Percentiles rank a stretch among this genome's conserved stretches.
phyloP scores from a whole-genome alignment of 2,888 invertebrate genomes.

The Melanostoma scalare region DNA sequence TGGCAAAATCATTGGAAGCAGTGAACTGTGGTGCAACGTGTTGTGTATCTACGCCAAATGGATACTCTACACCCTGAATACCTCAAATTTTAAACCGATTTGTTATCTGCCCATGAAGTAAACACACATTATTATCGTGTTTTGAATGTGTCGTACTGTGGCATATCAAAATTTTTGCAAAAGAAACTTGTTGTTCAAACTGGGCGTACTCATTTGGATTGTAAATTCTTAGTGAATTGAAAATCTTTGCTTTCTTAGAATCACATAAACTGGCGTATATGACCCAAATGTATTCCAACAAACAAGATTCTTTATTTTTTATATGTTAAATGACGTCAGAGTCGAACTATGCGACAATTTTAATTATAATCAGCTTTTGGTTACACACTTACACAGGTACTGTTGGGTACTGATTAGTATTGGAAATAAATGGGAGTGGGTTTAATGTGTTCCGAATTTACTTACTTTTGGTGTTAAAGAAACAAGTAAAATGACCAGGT shows the following conservation, averaged over 20 bases:
- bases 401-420: too few species aligned
- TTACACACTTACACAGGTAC: background rate
- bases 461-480: too few species aligned
- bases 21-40: slow-evolving; percentile 16
- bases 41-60: background rate
- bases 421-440: too few species aligned
- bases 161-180: slow-evolving; percentile 33
- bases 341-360: background rate
- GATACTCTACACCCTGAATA: slow-evolving; percentile 36
- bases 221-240: slow-evolving; percentile 24
- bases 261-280: slow-evolving; percentile 32
- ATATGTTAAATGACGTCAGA: background rate
- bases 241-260: slow-evolving; percentile 2
- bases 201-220: slow-evolving; percentile 16
- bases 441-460: too few species aligned
- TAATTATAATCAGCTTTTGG: background rate
- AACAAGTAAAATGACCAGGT: too few species aligned
- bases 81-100: slow-evolving; percentile 11
- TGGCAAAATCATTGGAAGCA: slow-evolving; percentile 3
- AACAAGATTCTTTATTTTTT: background rate
- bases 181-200: slow-evolving; percentile 52
- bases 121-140: slow-evolving; percentile 30
- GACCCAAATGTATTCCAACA: slow-evolving; percentile 37
- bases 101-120: slow-evolving; percentile 43
- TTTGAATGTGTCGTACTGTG: slow-evolving; percentile 35